These are phyloP conservation scores for Coelogynopora nodosa DNA, from an alignment of 2,888 invertebrate species.

Conservation along the genomic window DNA sequence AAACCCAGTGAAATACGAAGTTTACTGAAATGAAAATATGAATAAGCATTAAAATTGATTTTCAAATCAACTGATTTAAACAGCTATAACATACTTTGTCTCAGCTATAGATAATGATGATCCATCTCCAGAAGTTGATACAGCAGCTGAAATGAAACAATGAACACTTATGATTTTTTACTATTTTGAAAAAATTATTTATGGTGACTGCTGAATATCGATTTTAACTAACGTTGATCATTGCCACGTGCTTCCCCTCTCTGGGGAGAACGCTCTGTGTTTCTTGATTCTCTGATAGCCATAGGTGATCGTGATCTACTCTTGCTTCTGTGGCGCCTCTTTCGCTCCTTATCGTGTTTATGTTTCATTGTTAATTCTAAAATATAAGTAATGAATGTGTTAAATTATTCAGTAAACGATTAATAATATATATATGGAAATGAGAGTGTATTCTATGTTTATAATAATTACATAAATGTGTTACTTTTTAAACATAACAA, in stretches of 20 bases:
- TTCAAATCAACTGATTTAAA: background rate
- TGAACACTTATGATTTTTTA: too few relatives aligned
- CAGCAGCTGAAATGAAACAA: background rate
- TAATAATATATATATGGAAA: too few relatives aligned
- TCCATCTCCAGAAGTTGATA: slow-evolving; percentile 12
- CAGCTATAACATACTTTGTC: background rate
- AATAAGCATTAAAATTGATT: background rate
- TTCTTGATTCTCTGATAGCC: background rate
- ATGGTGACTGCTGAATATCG: background rate
- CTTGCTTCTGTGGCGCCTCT: background rate
- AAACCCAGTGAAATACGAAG: slow-evolving; percentile 6
- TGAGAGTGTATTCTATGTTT: too few relatives aligned
- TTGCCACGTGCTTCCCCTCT: background rate
- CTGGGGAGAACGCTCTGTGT: background rate
- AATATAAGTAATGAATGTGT: too few relatives aligned
- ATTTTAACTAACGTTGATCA: background rate
- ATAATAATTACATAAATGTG: too few relatives aligned
- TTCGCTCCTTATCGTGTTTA: background rate
- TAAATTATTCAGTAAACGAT: too few relatives aligned
- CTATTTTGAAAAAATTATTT: too few relatives aligned
- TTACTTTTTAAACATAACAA: too few relatives aligned
- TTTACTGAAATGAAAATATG: background rate
- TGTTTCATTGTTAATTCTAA: background rate
- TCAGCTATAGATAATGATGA: slow-evolving; percentile 10
- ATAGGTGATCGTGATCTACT: background rate